Evolutionary conservation across 53 echinoderm and acorn worm species (phyloP).

Genomic region (Pentamera pediparva): DNA sequence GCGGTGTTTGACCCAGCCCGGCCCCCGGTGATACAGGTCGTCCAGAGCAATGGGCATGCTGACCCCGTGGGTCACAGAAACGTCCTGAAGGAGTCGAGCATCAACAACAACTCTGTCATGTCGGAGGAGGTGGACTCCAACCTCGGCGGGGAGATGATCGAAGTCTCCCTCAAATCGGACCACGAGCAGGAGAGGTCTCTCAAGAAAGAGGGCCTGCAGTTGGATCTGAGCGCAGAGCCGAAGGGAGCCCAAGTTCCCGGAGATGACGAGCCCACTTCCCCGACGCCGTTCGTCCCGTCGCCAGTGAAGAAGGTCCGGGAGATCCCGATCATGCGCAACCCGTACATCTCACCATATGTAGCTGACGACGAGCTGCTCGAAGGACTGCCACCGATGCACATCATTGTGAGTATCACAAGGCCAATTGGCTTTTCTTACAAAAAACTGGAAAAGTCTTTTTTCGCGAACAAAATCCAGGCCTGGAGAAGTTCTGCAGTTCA

Average conservation of each 20-base stretch:
- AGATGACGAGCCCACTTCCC: conserved; percentile 41
- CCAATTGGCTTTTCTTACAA: too few relatives aligned
- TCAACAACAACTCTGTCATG: conserved; percentile 1
- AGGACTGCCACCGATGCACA: conserved; percentile 86
- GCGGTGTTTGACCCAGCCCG: conserved; percentile 70
- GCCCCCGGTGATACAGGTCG: conserved; percentile 46
- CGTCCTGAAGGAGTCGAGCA: conserved; percentile 16
- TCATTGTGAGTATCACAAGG: conserved; percentile 76
- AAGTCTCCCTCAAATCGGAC: not conserved
- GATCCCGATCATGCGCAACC: conserved; percentile 88
- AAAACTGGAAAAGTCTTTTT: not conserved
- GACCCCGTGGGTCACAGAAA: not conserved
- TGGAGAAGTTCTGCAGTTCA: too few relatives aligned
- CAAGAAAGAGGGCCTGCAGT: conserved; percentile 46
- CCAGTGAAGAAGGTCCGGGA: conserved; percentile 78
- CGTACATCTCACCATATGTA: conserved; percentile 84
- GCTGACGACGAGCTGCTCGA: conserved; percentile 80
- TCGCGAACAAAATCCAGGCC: too few relatives aligned
- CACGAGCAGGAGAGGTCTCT: too few relatives aligned
- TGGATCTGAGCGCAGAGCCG: conserved; percentile 40
- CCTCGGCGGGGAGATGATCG: not conserved
- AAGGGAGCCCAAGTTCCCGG: conserved; percentile 21
- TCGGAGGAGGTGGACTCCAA: too few relatives aligned
- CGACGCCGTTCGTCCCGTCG: conserved; percentile 67
- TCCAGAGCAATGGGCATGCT: not conserved